These are phyloP conservation scores for Drosophila mulleri DNA, from an alignment of 2,888 invertebrate genomes.

Conservation along the genomic window DNA sequence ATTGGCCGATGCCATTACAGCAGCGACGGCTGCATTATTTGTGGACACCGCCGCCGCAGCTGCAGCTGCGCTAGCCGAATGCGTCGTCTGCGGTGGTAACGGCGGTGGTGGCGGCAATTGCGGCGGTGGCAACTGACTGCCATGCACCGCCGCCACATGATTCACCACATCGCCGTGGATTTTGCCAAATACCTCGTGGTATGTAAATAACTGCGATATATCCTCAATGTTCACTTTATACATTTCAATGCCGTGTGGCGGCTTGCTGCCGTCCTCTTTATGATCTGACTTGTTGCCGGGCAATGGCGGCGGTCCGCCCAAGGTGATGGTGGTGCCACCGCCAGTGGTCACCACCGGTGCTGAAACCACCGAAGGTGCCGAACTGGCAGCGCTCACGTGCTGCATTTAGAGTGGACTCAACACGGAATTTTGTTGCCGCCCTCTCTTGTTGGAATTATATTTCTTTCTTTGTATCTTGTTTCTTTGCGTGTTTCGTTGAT, in stretches of 20 bases:
- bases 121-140: conserved; percentile 79
- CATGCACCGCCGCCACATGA: conserved; percentile 86
- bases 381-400: conserved; percentile 81
- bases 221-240: conserved; percentile 93
- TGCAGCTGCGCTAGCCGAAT: conserved; percentile 76
- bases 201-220: conserved; percentile 92
- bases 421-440: conserved; percentile 32
- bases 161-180: conserved; percentile 85
- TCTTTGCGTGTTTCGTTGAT: conserved; percentile 33
- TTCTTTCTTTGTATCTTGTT: not conserved
- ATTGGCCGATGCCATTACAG: conserved; percentile 76
- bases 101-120: conserved; percentile 75
- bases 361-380: conserved; percentile 71
- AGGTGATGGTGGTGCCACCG: conserved; percentile 83
- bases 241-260: conserved; percentile 88
- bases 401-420: conserved; percentile 72
- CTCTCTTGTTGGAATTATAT: not conserved
- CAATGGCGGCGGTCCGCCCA: conserved; percentile 72
- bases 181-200: conserved; percentile 94
- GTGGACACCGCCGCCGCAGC: conserved; percentile 78
- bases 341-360: conserved; percentile 76
- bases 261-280: conserved; percentile 81
- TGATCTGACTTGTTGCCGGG: conserved; percentile 67
- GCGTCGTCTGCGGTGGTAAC: conserved; percentile 69
- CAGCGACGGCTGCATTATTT: conserved; percentile 77